Conservation (phyloP, 2,797 vertebrate genomes). For the Paedocypris micromegethes region DNA sequence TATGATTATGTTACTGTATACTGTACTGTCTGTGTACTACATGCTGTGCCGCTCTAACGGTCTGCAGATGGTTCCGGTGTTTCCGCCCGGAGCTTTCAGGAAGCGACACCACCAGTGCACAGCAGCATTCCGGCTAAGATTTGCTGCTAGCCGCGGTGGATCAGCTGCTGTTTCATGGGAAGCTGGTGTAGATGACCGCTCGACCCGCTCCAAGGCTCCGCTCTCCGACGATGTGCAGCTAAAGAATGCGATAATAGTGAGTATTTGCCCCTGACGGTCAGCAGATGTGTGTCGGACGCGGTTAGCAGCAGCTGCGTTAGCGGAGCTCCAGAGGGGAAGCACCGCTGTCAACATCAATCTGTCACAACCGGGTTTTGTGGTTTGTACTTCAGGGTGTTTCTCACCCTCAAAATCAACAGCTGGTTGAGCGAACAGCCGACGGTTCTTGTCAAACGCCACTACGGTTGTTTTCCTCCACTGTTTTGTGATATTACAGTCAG, state of each 20-base stretch:
- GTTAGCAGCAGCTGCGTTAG: slow-evolving; percentile 28
- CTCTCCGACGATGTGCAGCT: slow-evolving; percentile 31
- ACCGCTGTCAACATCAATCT: slow-evolving; percentile 26
- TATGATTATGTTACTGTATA: too few relatives aligned
- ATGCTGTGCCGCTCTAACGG: too few relatives aligned
- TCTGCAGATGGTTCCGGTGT: slow-evolving; percentile 5
- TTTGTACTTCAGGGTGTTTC: slow-evolving; percentile 17
- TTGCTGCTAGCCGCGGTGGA: slow-evolving; percentile 25
- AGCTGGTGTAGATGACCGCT: slow-evolving; percentile 17
- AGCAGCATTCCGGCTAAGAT: slow-evolving; percentile 28
- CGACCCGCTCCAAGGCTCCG: background rate
- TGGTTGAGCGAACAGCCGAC: background rate
- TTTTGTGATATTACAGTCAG: slow-evolving; percentile 3
- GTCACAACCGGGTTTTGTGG: slow-evolving; percentile 9
- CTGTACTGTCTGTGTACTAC: too few relatives aligned
- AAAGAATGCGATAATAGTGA: slow-evolving; percentile 40
- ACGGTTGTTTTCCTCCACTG: background rate
- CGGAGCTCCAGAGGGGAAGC: slow-evolving; percentile 9
- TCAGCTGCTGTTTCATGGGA: slow-evolving; percentile 14
- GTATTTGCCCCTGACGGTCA: slow-evolving; percentile 11
- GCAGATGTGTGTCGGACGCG: slow-evolving; percentile 7
- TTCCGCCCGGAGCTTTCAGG: slow-evolving; percentile 34
- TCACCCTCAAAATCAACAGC: background rate
- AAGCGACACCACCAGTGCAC: slow-evolving; percentile 20
- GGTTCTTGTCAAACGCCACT: background rate